phyloP scores from a whole-genome alignment of 2,113 vertebrate genomes.

The Ochotona princeps region DNA sequence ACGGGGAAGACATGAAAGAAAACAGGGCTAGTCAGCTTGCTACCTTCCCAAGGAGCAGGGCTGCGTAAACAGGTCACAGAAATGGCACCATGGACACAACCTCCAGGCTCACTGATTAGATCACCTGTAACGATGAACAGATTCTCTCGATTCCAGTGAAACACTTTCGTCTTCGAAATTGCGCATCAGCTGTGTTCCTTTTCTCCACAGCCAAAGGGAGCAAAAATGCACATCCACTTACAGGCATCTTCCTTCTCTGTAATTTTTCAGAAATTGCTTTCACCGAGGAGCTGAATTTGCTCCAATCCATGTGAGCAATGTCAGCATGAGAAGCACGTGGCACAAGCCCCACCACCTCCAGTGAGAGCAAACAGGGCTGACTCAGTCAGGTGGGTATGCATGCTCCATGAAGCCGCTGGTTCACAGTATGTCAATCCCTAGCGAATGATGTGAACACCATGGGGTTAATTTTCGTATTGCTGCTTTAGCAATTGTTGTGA shows the following conservation, averaged over 20 bases:
- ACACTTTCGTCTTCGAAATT: not conserved
- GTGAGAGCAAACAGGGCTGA: constrained; percentile 48
- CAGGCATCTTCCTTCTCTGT: not conserved
- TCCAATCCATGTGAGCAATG: not conserved
- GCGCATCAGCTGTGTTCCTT: not conserved
- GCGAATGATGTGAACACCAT: constrained; percentile 6
- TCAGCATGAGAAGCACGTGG: not conserved
- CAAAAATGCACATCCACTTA: not conserved
- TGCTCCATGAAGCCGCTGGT: not conserved
- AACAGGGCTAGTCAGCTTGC: not conserved
- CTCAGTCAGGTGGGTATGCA: constrained; percentile 3
- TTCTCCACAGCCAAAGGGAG: not conserved
- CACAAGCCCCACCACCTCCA: not conserved
- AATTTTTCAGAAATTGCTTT: constrained; percentile 15
- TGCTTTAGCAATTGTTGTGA: constrained; percentile 58
- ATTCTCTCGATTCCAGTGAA: not conserved
- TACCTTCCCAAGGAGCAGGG: accelerated
- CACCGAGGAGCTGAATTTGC: not conserved
- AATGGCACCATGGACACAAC: accelerated
- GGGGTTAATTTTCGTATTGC: constrained; percentile 73
- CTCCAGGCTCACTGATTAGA: not conserved
- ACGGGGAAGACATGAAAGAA: not conserved
- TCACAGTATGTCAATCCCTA: constrained; percentile 1
- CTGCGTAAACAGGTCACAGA: not conserved
- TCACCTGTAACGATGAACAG: not conserved